Evolutionary conservation across 2,888 invertebrate genomes (phyloP).

Genomic region (Eilema sororculum): DNA sequence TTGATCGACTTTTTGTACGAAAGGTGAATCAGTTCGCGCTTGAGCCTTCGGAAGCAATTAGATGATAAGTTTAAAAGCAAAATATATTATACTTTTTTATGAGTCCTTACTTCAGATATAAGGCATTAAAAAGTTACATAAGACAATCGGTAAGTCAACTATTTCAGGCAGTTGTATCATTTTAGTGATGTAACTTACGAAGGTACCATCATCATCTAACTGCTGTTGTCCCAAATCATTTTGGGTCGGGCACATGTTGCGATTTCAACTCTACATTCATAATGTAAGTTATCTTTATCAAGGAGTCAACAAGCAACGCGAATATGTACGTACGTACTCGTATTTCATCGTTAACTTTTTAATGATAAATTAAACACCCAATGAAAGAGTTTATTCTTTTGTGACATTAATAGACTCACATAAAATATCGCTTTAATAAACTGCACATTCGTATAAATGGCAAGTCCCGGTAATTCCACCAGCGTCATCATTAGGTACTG

Average conservation of each 20-base stretch:
- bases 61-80: conserved; percentile 52
- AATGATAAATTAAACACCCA: neutral
- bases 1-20: conserved; percentile 78
- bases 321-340: neutral
- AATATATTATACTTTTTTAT: conserved; percentile 6
- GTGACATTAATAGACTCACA: neutral
- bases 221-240: too few species aligned
- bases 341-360: neutral
- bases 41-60: conserved; percentile 75
- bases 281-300: too few species aligned
- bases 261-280: too few species aligned
- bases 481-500: conserved; percentile 27
- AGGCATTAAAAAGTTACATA: too few species aligned
- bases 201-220: neutral
- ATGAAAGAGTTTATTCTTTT: neutral
- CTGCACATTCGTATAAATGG: conserved; percentile 19
- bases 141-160: too few species aligned
- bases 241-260: too few species aligned
- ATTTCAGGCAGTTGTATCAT: neutral
- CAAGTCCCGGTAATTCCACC: conserved; percentile 22
- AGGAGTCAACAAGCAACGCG: neutral
- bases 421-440: conserved; percentile 13
- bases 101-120: too few species aligned
- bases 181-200: neutral
- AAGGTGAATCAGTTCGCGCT: conserved; percentile 70